Conservation (phyloP, 2,888 invertebrate genomes). For the Bombylius major region DNA sequence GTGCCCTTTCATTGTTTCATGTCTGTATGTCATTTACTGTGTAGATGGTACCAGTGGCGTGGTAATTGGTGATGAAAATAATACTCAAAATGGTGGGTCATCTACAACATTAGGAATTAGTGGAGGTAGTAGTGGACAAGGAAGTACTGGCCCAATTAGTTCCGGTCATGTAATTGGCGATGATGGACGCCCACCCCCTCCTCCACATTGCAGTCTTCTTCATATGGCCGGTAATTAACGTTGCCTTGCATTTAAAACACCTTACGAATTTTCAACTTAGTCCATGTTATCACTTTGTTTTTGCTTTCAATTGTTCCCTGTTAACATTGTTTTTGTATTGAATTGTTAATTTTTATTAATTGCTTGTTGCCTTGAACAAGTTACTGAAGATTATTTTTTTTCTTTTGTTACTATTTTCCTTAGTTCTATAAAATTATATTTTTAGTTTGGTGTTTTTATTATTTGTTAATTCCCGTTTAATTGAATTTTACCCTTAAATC, state of each 20-base stretch:
- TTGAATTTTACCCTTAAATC: too few species aligned
- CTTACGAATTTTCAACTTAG: conserved; percentile 2
- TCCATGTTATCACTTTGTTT: conserved; percentile 12
- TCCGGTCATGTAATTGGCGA: conserved; percentile 27
- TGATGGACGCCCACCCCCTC: conserved; percentile 59
- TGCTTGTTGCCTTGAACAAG: too few species aligned
- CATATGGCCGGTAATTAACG: conserved; percentile 62
- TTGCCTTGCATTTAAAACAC: neutral
- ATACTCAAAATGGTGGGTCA: conserved; percentile 10
- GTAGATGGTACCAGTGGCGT: conserved; percentile 15
- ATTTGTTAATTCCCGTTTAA: too few species aligned
- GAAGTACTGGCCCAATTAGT: neutral
- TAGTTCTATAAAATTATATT: too few species aligned
- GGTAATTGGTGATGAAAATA: conserved; percentile 8
- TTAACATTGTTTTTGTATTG: conserved; percentile 8
- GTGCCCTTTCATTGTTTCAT: neutral
- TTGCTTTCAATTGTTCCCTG: conserved; percentile 6
- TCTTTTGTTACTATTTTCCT: too few species aligned
- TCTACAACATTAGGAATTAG: conserved; percentile 9
- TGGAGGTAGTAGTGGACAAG: conserved; percentile 9
- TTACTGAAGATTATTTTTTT: too few species aligned
- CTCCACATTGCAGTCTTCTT: conserved; percentile 58
- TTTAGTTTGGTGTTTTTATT: too few species aligned
- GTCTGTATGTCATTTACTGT: neutral
- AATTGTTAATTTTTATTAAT: neutral